Evolutionary conservation across 2,888 invertebrate species (phyloP).

Genomic region (Lissonota sp.): DNA sequence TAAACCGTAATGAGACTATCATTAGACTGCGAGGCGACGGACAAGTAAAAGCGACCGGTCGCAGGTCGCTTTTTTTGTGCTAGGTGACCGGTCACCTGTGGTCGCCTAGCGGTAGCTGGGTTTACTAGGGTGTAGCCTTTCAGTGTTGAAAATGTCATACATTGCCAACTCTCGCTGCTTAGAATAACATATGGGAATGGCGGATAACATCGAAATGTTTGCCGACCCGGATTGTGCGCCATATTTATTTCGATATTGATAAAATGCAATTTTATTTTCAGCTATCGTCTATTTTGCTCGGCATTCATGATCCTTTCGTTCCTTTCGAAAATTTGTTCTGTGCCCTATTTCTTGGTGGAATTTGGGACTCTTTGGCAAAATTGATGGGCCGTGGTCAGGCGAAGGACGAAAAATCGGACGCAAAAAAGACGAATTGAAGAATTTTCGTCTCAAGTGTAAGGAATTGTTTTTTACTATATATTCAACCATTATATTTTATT

Average conservation of each 20-base stretch:
- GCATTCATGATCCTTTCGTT: constrained; percentile 99
- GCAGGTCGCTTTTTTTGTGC: no score
- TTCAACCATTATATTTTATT: constrained; percentile 19
- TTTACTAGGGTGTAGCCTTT: no score
- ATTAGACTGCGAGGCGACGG: no score
- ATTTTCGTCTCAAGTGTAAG: constrained; percentile 6
- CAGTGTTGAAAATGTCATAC: no score
- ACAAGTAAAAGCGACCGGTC: no score
- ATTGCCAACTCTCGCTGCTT: no score
- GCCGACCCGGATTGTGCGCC: not conserved
- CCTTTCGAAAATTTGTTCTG: constrained; percentile 99
- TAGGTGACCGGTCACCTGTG: no score
- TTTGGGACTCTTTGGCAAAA: constrained; percentile 98
- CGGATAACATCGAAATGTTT: no score
- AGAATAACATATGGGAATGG: no score
- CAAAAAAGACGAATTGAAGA: constrained; percentile 91
- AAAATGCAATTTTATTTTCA: constrained; percentile 80
- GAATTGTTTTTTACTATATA: not conserved
- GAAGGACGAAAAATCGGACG: constrained; percentile 93
- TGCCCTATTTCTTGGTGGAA: constrained; percentile 98
- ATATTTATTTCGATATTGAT: constrained; percentile 20
- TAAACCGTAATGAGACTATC: no score
- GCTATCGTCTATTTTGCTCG: constrained; percentile 96
- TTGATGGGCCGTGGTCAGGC: constrained; percentile 93
- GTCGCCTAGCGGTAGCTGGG: no score